Evolutionary conservation across 37 sponge, comb jelly and placozoan species (phyloP).

Genomic region (Haliclona indistincta): DNA sequence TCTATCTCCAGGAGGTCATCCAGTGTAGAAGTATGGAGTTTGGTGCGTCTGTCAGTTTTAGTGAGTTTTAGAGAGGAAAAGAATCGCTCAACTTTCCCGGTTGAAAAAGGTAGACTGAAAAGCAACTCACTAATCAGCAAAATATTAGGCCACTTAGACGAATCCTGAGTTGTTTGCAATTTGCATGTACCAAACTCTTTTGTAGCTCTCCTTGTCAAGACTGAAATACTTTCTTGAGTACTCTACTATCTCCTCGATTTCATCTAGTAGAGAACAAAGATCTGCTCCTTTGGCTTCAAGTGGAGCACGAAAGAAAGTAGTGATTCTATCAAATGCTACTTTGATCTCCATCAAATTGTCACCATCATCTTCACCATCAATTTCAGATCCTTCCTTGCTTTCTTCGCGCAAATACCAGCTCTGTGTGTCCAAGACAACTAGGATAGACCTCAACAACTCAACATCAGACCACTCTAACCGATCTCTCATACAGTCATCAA

Average conservation of each 20-base stretch:
- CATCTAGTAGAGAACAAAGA: constrained; percentile 30
- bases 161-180: constrained; percentile 45
- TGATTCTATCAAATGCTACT: constrained; percentile 41
- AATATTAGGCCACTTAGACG: constrained; percentile 46
- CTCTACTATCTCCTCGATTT: constrained; percentile 46
- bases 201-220: too few relatives aligned
- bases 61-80: constrained; percentile 44
- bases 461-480: constrained; percentile 59
- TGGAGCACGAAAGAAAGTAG: constrained; percentile 40
- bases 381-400: not conserved
- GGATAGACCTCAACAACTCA: constrained; percentile 33
- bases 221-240: constrained; percentile 36
- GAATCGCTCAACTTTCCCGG: constrained; percentile 41
- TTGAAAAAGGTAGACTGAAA: constrained; percentile 68
- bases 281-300: constrained; percentile 50
- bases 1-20: constrained; percentile 62
- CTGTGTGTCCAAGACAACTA: constrained; percentile 48
- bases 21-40: constrained; percentile 27
- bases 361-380: not conserved
- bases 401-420: constrained; percentile 32
- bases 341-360: constrained; percentile 38
- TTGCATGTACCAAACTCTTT: constrained; percentile 68
- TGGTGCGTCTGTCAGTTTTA: constrained; percentile 40
- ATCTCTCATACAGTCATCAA: constrained; percentile 38
- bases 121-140: constrained; percentile 38